Percentiles rank a stretch among this genome's conserved stretches.
phyloP scores from a whole-genome alignment of 1,140 invertebrate genomes.

The Drosophila lacertosa region DNA sequence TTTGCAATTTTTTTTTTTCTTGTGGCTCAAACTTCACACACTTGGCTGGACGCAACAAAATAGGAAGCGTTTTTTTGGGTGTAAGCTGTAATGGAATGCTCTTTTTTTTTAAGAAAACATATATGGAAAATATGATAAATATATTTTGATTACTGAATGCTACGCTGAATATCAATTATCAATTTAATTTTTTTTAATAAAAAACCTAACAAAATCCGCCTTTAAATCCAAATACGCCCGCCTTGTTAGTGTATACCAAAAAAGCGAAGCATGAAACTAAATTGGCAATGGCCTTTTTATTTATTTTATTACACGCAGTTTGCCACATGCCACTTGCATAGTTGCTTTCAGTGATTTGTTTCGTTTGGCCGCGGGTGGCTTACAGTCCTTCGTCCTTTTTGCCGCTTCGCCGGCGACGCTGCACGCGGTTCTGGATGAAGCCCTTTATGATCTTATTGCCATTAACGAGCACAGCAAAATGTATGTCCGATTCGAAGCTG shows the following conservation, averaged over 20 bases:
- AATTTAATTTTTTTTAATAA: too few relatives aligned
- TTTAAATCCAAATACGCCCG: neutral
- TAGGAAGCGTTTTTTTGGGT: neutral
- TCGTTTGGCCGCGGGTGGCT: slow-evolving; percentile 5
- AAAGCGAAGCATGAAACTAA: slow-evolving; percentile 32
- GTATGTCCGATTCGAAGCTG: slow-evolving; percentile 56
- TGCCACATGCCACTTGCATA: slow-evolving; percentile 54
- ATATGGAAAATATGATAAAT: too few relatives aligned
- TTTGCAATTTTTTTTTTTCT: slow-evolving; percentile 35
- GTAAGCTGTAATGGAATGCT: neutral
- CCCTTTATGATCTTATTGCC: slow-evolving; percentile 55
- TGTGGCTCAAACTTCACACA: slow-evolving; percentile 30
- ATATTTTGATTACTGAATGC: too few relatives aligned
- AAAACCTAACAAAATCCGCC: too few relatives aligned
- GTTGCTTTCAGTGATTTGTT: slow-evolving; percentile 34
- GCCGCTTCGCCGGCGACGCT: slow-evolving; percentile 9
- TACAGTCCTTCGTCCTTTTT: slow-evolving; percentile 22
- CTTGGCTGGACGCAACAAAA: slow-evolving; percentile 40
- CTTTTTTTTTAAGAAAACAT: neutral
- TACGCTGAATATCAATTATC: too few relatives aligned
- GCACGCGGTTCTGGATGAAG: slow-evolving; percentile 42
- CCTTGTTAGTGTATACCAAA: neutral
- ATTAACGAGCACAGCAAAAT: slow-evolving; percentile 51
- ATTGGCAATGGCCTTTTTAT: slow-evolving; percentile 43
- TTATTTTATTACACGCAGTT: slow-evolving; percentile 54